A percentile compares a stretch with the other conserved stretches of the same genome.
These are phyloP conservation scores for Corydoras sp. DNA, from an alignment of 2,113 vertebrate genomes.

Conservation along the genomic window DNA sequence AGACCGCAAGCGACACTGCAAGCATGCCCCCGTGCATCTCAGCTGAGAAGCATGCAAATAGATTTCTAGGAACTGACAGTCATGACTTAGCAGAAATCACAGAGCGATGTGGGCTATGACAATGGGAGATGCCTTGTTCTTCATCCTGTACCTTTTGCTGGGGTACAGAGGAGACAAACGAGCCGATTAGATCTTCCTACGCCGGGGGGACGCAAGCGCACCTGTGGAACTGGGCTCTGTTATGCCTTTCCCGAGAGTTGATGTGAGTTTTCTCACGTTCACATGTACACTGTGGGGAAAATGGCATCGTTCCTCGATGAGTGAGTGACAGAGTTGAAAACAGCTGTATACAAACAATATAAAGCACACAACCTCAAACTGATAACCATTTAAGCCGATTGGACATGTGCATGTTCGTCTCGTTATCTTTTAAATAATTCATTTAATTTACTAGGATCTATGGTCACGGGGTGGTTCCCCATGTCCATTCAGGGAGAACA, in stretches of 20 bases:
- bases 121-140: neutral
- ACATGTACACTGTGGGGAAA: no score
- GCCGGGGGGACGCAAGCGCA: slow-evolving; percentile 1
- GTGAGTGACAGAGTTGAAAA: no score
- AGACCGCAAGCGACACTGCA: neutral
- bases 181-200: slow-evolving; percentile 9
- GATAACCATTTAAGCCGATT: no score
- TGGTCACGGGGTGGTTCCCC: no score
- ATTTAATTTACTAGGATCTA: no score
- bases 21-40: neutral
- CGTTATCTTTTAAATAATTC: no score
- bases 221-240: slow-evolving; percentile 29
- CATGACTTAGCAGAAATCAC: slow-evolving; percentile 26
- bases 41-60: slow-evolving; percentile 23
- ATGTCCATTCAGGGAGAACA: no score
- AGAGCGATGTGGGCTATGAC: neutral
- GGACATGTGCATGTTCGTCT: no score
- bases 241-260: neutral
- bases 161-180: neutral
- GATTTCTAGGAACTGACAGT: slow-evolving; percentile 23
- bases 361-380: no score
- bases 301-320: no score
- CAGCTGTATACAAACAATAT: no score
- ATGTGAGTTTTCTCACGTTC: neutral
- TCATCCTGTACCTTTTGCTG: neutral